A percentile compares a stretch with the other conserved stretches of the same genome.
Evolutionary conservation across 2,797 vertebrate genomes (phyloP).

Genomic region (Oreonectes daqikongensis): DNA sequence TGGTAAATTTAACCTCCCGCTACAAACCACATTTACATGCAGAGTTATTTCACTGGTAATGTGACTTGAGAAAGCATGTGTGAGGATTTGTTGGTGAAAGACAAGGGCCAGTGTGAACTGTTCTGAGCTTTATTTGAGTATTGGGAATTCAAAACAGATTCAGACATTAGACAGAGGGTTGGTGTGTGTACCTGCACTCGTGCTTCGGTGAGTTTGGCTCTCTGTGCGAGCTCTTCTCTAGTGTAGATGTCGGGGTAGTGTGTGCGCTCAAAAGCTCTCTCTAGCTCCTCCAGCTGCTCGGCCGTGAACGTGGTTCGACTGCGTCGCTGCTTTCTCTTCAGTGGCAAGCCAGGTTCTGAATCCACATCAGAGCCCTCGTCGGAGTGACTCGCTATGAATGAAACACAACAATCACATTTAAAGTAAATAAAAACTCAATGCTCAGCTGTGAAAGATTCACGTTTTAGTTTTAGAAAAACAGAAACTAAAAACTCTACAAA

Average conservation of each 20-base stretch:
- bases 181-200: constrained; percentile 87
- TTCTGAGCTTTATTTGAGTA: constrained; percentile 20
- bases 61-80: background rate
- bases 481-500: too few relatives aligned
- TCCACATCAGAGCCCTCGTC: constrained; percentile 98
- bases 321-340: constrained; percentile 96
- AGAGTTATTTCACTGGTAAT: background rate
- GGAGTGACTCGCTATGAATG: constrained; percentile 87
- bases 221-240: constrained; percentile 93
- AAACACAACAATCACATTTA: constrained; percentile 9
- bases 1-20: constrained; percentile 29
- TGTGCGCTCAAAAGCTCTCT: constrained; percentile 95
- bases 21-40: constrained; percentile 13
- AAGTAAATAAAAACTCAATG: background rate
- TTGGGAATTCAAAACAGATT: constrained; percentile 4
- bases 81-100: background rate
- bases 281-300: constrained; percentile 96
- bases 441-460: background rate
- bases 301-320: constrained; percentile 97
- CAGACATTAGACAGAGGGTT: background rate
- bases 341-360: constrained; percentile 93
- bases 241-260: constrained; percentile 99
- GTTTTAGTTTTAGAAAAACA: background rate
- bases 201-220: constrained; percentile 96
- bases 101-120: background rate